Conservation (phyloP, 2,888 invertebrate genomes). For the Caprella mutica region DNA sequence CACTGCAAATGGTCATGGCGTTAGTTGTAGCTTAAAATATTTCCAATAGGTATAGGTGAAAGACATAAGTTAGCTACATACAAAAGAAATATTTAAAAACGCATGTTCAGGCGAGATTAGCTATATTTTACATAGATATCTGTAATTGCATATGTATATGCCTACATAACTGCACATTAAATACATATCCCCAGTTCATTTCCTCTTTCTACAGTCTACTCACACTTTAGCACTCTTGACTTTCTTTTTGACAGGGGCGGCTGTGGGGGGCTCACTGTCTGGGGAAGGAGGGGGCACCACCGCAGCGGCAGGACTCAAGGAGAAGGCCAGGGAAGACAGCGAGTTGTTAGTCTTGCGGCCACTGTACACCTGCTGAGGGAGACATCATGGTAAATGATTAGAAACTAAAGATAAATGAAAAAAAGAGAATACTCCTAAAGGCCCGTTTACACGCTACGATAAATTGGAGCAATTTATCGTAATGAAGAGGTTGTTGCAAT, state of each 20-base stretch:
- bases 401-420: no score
- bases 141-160: not conserved
- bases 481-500: no score
- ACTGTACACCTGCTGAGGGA: constrained; percentile 29
- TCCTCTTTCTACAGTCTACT: no score
- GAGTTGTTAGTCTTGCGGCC: constrained; percentile 35
- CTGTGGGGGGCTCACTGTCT: constrained; percentile 20
- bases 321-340: constrained; percentile 30
- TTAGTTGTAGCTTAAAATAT: not conserved
- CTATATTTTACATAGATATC: not conserved
- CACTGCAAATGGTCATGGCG: constrained; percentile 13
- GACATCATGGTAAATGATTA: no score
- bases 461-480: no score
- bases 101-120: no score
- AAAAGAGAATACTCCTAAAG: no score
- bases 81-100: no score
- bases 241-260: constrained; percentile 30
- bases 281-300: constrained; percentile 29
- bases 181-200: no score
- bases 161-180: not conserved
- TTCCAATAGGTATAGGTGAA: not conserved
- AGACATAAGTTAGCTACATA: not conserved
- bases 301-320: constrained; percentile 25
- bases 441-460: no score
- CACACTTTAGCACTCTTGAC: constrained; percentile 33